Conservation (phyloP, 2,113 vertebrate genomes). For the Hippocampus comes region DNA sequence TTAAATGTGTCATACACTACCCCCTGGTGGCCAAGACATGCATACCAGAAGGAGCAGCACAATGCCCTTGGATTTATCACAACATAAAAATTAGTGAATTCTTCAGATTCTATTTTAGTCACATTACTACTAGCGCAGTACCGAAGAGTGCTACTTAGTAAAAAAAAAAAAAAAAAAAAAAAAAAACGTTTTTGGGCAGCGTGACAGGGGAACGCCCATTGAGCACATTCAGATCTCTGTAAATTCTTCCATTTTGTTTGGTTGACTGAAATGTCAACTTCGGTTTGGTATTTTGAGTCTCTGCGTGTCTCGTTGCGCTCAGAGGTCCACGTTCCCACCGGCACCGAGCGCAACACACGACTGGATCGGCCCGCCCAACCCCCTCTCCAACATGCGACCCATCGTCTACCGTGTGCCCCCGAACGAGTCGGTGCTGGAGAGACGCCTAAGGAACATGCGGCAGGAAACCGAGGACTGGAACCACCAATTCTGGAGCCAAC, state of each 20-base stretch:
- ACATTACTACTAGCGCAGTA: too few species aligned
- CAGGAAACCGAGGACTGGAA: constrained; percentile 90
- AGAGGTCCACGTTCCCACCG: constrained; percentile 76
- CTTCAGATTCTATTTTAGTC: too few species aligned
- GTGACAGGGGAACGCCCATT: too few species aligned
- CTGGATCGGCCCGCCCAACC: constrained; percentile 93
- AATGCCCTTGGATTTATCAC: too few species aligned
- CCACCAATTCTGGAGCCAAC: constrained; percentile 85
- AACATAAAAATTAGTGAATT: too few species aligned
- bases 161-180: too few species aligned
- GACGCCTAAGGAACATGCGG: constrained; percentile 77
- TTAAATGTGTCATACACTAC: background rate
- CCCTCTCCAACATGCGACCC: constrained; percentile 84
- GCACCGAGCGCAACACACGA: constrained; percentile 72
- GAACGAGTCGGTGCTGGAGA: constrained; percentile 78
- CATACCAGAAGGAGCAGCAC: too few species aligned
- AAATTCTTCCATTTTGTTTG: background rate
- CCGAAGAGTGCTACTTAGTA: too few species aligned
- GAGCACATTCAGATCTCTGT: too few species aligned
- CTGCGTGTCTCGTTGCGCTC: background rate
- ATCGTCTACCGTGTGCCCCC: constrained; percentile 78
- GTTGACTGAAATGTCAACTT: background rate
- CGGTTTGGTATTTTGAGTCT: background rate
- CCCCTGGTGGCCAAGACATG: background rate
- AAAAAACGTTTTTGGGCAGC: too few species aligned